phyloP scores from a whole-genome alignment of 2,113 vertebrate genomes.

The Electrona antarctica region DNA sequence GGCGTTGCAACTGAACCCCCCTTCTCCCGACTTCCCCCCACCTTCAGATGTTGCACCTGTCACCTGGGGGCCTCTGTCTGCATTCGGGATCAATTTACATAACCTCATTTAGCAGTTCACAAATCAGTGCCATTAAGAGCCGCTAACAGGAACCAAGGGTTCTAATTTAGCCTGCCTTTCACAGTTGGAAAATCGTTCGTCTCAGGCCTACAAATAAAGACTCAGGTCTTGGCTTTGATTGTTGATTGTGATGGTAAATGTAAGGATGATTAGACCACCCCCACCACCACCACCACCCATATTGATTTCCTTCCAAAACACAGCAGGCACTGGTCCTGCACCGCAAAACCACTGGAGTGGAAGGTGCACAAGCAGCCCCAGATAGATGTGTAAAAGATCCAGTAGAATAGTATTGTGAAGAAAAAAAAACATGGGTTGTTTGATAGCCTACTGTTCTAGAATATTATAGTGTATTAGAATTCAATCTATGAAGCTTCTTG shows the following conservation, averaged over 20 bases:
- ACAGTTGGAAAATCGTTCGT: slow-evolving; percentile 99
- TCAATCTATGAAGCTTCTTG: neutral
- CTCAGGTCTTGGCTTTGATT: slow-evolving; percentile 99
- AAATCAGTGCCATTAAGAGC: slow-evolving; percentile 99
- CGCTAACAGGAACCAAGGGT: slow-evolving; percentile 99
- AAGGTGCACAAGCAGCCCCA: slow-evolving; percentile 34
- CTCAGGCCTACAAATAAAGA: slow-evolving; percentile 99
- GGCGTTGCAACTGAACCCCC: slow-evolving; percentile 31
- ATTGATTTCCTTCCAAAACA: slow-evolving; percentile 99
- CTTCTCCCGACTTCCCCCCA: slow-evolving; percentile 50
- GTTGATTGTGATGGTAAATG: slow-evolving; percentile 99
- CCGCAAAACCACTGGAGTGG: slow-evolving; percentile 72
- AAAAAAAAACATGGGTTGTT: too few species aligned
- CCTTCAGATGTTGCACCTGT: slow-evolving; percentile 97
- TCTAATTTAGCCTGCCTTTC: slow-evolving; percentile 99
- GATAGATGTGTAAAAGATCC: slow-evolving; percentile 22
- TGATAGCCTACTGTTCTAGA: too few species aligned
- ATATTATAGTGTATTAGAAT: too few species aligned
- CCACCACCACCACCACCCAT: slow-evolving; percentile 94
- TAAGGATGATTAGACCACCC: slow-evolving; percentile 99
- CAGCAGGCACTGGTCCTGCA: slow-evolving; percentile 95
- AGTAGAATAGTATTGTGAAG: neutral
- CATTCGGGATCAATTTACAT: slow-evolving; percentile 99
- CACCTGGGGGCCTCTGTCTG: slow-evolving; percentile 98
- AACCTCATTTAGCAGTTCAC: slow-evolving; percentile 99